These are phyloP conservation scores for Pachypanchax playfairii DNA, from an alignment of 2,113 vertebrate species.

Conservation along the genomic window DNA sequence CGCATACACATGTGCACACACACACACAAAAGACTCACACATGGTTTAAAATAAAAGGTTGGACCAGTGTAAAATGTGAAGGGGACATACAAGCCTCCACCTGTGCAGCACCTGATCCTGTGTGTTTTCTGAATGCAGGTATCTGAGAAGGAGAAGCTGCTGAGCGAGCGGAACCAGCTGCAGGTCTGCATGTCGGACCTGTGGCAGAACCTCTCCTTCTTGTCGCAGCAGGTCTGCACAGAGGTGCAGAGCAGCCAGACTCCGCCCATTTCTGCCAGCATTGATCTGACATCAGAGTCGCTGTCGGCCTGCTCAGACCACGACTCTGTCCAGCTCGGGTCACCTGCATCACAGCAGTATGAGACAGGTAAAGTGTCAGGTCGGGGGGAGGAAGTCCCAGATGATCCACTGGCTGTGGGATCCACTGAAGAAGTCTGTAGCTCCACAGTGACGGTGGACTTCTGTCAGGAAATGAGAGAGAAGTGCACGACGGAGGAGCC, in stretches of 20 bases:
- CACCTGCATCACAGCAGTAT: slow-evolving; percentile 76
- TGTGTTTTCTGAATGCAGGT: slow-evolving; percentile 81
- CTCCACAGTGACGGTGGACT: slow-evolving; percentile 96
- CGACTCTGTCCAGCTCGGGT: slow-evolving; percentile 73
- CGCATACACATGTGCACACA: too few species aligned
- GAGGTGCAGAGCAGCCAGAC: slow-evolving; percentile 95
- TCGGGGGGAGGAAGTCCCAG: slow-evolving; percentile 73
- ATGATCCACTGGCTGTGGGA: slow-evolving; percentile 67
- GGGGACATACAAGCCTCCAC: slow-evolving; percentile 56
- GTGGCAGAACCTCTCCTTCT: slow-evolving; percentile 97
- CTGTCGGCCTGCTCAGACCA: slow-evolving; percentile 74
- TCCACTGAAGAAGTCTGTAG: slow-evolving; percentile 79
- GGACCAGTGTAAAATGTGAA: too few species aligned
- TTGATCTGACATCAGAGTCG: slow-evolving; percentile 77
- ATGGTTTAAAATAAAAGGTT: too few species aligned
- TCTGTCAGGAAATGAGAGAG: slow-evolving; percentile 99
- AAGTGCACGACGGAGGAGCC: slow-evolving; percentile 99
- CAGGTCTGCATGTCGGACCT: slow-evolving; percentile 98
- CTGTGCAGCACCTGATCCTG: slow-evolving; percentile 82
- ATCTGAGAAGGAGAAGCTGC: slow-evolving; percentile 95
- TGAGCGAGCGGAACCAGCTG: slow-evolving; percentile 96
- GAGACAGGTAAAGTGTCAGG: slow-evolving; percentile 61
- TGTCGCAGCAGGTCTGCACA: slow-evolving; percentile 98
- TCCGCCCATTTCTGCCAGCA: slow-evolving; percentile 78
- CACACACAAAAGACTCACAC: too few species aligned